These are phyloP conservation scores for Tachycineta bicolor DNA, from an alignment of 2,113 vertebrate genomes.

Conservation along the genomic window DNA sequence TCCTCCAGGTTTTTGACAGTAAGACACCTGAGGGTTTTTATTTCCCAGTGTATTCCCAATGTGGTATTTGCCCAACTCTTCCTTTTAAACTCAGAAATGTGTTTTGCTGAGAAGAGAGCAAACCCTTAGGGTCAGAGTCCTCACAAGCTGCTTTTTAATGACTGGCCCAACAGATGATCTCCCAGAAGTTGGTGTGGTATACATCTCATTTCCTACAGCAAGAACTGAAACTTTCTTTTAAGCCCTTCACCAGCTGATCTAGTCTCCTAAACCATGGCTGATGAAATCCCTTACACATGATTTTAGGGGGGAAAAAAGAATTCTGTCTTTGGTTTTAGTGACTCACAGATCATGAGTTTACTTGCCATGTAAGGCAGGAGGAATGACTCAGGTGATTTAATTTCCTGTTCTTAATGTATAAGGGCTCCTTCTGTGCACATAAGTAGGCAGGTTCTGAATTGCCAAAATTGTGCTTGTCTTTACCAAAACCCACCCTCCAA, in stretches of 20 bases:
- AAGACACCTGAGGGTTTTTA: background rate
- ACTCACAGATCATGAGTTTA: background rate
- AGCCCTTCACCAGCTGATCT: background rate
- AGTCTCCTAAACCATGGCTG: background rate
- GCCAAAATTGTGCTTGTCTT: background rate
- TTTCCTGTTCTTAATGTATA: background rate
- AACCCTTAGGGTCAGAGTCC: background rate
- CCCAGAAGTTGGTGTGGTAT: background rate
- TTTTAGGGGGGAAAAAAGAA: accelerated
- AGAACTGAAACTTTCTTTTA: background rate
- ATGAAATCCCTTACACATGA: background rate
- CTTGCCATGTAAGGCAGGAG: background rate
- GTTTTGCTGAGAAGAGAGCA: background rate
- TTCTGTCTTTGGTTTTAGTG: background rate
- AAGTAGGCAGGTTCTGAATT: background rate
- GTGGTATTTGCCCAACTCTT: background rate
- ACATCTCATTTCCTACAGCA: background rate
- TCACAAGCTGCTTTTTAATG: background rate
- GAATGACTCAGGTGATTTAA: background rate
- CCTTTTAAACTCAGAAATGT: background rate
- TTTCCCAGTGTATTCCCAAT: background rate
- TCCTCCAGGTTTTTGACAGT: background rate
- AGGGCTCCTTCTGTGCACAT: background rate
- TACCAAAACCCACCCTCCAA: background rate
- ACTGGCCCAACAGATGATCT: background rate